phyloP scores from a whole-genome alignment of 2,888 invertebrate genomes.

The Athripsodes cinereus region DNA sequence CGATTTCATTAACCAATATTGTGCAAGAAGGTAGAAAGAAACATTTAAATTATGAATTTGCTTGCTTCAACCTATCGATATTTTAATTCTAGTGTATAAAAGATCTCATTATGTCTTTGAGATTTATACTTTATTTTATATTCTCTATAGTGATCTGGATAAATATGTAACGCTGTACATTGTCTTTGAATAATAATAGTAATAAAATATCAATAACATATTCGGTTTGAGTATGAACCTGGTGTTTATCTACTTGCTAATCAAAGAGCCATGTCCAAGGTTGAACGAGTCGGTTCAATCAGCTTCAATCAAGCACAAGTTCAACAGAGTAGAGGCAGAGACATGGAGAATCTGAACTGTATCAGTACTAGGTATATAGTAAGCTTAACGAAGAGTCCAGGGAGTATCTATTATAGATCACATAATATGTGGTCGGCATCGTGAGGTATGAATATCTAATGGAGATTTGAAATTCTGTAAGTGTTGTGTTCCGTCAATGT shows the following conservation, averaged over 20 bases:
- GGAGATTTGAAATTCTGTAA: slow-evolving; percentile 49
- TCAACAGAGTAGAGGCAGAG: slow-evolving; percentile 5
- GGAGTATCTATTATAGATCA: neutral
- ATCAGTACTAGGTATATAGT: slow-evolving; percentile 22
- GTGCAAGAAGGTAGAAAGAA: no score
- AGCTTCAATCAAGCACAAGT: slow-evolving; percentile 20
- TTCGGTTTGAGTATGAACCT: neutral
- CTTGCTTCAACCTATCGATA: no score
- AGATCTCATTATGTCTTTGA: no score
- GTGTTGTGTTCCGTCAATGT: slow-evolving; percentile 42
- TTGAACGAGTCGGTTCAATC: slow-evolving; percentile 4
- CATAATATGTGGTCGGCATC: slow-evolving; percentile 15
- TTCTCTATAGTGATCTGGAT: no score
- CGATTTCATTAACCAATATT: no score
- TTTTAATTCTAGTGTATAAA: no score
- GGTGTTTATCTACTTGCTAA: neutral
- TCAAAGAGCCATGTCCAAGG: neutral
- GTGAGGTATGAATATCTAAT: slow-evolving; percentile 47
- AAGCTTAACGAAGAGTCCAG: slow-evolving; percentile 2
- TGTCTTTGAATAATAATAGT: no score
- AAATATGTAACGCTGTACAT: no score
- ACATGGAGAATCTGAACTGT: slow-evolving; percentile 10
- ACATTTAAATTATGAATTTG: no score
- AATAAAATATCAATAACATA: no score
- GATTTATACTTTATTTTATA: no score